Evolutionary conservation across 2,797 vertebrate genomes (phyloP), one percentile per base, ranked within the genome.

Genomic region (Carduelis carduelis): DNA sequence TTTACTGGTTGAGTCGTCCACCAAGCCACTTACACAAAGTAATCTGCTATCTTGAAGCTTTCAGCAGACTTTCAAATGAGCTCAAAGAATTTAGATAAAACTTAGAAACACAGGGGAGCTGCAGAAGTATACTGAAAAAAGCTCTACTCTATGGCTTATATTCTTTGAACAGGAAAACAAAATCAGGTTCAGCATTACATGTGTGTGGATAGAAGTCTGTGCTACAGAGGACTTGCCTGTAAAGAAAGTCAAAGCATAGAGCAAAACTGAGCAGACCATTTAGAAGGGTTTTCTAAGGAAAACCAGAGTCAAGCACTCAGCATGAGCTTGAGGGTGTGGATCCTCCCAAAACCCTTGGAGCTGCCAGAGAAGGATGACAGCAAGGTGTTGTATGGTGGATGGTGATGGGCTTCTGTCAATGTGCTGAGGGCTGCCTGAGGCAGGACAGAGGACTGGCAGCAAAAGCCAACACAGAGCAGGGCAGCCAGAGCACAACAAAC

Each of bases 11-110:
- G 69, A 86, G 80, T 82, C 0, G 1, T 88, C 63, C 85, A 81
- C 65, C 76, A 77, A 96, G 46, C 76, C 91, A 95, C 86, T 96
- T 95, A 94, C 17, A 83, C 65, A 83, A 92, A 89, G 57, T 83
- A 56, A 74, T 83, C 37, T 90, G 74, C 85, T 77, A 34, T 41
- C 76, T 55, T 60, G 77, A 82, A 94, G 90, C 93, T 95, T 95
- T 93, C 66, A 86, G 86, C 23, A 61, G 82, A 70, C 64, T 77
- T 78, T 79, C 70, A 89, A 84, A 93, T 39, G 61, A 93, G 34
- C 47, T 72, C 52, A 65, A 94, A 34, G 55, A 75, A 89, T 61
- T 83, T 32, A 88, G 65, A 24, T 74, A 77, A 83, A 90, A 46
- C 34, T 49, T 35, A 47, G 43, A 60, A 86, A 72, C 91, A 69